Percentiles rank a stretch among this genome's conserved stretches.
These are phyloP conservation scores for Drosophila fulvimacula DNA, from an alignment of 2,888 invertebrate genomes.

Conservation along the genomic window DNA sequence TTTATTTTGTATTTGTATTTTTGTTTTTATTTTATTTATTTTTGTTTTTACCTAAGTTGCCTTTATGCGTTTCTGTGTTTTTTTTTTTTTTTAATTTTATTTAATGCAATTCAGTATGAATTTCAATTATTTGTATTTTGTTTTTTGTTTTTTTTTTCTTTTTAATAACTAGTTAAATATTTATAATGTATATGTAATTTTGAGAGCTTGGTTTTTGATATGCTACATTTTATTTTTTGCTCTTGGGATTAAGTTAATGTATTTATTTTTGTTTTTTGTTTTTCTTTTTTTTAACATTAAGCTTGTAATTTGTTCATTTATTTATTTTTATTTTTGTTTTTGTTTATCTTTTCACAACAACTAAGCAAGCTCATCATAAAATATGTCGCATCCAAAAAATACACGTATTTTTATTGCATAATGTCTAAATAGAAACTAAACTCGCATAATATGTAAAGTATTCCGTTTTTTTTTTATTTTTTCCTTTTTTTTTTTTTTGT, in stretches of 20 bases:
- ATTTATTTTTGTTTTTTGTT: conserved; percentile 34
- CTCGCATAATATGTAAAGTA: conserved; percentile 29
- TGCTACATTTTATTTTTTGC: conserved; percentile 64
- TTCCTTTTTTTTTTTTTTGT: conserved; percentile 13
- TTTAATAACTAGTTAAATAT: conserved; percentile 72
- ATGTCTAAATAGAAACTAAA: conserved; percentile 47
- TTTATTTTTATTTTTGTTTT: conserved; percentile 32
- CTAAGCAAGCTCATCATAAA: conserved; percentile 80
- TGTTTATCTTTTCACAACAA: conserved; percentile 64
- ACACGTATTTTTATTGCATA: conserved; percentile 50
- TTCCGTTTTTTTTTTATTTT: conserved; percentile 4
- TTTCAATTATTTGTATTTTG: conserved; percentile 37
- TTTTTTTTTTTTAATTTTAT: conserved; percentile 17
- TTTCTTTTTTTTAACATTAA: conserved; percentile 64
- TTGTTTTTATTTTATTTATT: too few species aligned
- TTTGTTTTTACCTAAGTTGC: conserved; percentile 51
- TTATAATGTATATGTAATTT: conserved; percentile 71
- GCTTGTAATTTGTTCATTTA: conserved; percentile 58
- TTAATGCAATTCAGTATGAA: conserved; percentile 70
- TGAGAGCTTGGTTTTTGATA: conserved; percentile 74
- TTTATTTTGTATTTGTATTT: conserved; percentile 39
- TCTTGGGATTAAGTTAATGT: conserved; percentile 70
- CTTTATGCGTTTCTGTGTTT: conserved; percentile 46
- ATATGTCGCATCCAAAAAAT: conserved; percentile 66
- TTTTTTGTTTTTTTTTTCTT: conserved; percentile 28